These are phyloP conservation scores for Chauna torquata DNA, from an alignment of 2,113 vertebrate genomes.

Conservation along the genomic window DNA sequence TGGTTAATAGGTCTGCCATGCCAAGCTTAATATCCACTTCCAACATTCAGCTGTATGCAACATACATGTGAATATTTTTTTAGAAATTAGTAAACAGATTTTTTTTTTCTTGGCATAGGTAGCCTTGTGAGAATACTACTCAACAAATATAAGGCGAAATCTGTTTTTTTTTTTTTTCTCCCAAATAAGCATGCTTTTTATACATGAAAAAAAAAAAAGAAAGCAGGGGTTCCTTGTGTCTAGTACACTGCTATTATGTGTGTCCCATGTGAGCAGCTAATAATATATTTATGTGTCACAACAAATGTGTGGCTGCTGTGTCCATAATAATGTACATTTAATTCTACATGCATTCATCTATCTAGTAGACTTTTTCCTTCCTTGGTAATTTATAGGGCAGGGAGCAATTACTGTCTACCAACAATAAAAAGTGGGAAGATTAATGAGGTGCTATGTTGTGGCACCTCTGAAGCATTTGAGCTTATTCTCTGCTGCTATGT, in stretches of 20 bases:
- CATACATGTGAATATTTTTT: background rate
- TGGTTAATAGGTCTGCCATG: background rate
- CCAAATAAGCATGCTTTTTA: too few species aligned
- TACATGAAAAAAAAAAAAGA: background rate
- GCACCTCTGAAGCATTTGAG: background rate
- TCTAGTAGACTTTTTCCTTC: background rate
- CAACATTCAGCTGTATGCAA: background rate
- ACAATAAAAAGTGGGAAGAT: constrained; percentile 28
- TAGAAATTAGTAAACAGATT: background rate
- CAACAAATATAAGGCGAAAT: background rate
- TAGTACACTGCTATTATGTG: background rate
- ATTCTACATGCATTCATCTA: background rate
- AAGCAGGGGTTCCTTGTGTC: background rate
- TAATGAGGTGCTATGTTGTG: background rate
- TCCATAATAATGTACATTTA: background rate
- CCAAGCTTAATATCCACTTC: background rate
- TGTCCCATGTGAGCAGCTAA: background rate
- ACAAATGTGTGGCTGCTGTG: background rate
- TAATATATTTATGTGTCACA: background rate
- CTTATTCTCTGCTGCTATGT: background rate
- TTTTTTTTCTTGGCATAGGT: background rate
- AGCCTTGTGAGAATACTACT: background rate
- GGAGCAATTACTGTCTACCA: background rate
- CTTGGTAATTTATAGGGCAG: constrained; percentile 1
- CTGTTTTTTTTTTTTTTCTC: background rate